Conservation (phyloP, 2,797 vertebrate species). For the Rallus crepitans region DNA sequence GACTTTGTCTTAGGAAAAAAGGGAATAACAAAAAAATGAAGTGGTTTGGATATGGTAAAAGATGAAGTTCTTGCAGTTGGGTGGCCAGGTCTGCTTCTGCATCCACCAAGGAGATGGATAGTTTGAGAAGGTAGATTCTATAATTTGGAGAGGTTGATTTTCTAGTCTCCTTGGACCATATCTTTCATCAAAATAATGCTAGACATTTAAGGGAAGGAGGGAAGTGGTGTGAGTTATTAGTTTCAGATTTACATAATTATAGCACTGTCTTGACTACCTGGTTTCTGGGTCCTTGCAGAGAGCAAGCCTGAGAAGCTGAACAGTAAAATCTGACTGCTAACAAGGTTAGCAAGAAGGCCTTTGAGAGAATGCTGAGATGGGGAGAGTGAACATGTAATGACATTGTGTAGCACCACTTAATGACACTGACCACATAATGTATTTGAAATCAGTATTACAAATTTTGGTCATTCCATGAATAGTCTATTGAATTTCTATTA, state of each 20-base stretch:
- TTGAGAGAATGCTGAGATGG: neutral
- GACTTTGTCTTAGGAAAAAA: neutral
- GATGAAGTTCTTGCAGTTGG: neutral
- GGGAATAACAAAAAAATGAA: neutral
- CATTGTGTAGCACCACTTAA: neutral
- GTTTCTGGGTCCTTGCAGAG: neutral
- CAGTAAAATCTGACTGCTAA: conserved; percentile 16
- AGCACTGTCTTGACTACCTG: neutral
- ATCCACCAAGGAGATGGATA: neutral
- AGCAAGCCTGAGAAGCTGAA: neutral
- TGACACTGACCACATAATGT: neutral
- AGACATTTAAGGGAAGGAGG: neutral
- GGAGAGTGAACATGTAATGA: neutral
- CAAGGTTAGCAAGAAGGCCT: neutral
- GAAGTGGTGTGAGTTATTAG: neutral
- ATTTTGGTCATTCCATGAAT: neutral
- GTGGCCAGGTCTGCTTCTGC: neutral
- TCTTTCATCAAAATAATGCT: neutral
- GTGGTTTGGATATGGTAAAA: neutral
- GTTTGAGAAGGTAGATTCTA: neutral
- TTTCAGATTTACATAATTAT: conserved; percentile 39
- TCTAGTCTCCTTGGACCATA: neutral
- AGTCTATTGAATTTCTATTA: neutral
- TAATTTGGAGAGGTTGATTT: neutral
- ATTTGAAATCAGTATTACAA: neutral